These are phyloP conservation scores for Ochropleura plecta DNA, from an alignment of 2,888 invertebrate genomes.

Conservation along the genomic window DNA sequence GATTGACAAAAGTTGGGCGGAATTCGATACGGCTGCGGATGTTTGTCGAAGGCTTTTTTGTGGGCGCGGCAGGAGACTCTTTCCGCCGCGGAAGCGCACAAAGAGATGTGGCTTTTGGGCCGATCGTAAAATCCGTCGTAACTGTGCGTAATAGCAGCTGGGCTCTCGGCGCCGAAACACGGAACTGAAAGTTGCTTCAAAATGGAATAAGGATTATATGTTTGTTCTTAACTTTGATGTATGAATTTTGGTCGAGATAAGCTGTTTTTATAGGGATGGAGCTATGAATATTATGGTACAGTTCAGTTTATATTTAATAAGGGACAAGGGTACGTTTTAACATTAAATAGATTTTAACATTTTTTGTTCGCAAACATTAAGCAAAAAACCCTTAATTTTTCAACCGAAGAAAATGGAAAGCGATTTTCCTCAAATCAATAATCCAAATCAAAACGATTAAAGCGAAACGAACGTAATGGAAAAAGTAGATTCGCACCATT, in stretches of 20 bases:
- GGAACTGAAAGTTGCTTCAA: conserved; percentile 53
- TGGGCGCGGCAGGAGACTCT: conserved; percentile 57
- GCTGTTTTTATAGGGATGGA: conserved; percentile 12
- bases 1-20: conserved; percentile 78
- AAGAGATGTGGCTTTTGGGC: conserved; percentile 72
- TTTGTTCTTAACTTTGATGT: conserved; percentile 61
- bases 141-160: conserved; percentile 70
- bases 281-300: conserved; percentile 2
- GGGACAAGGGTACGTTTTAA: background rate
- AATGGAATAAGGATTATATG: conserved; percentile 58
- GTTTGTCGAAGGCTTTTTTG: conserved; percentile 74
- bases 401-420: background rate
- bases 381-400: background rate
- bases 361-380: background rate
- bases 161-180: conserved; percentile 53
- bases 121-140: conserved; percentile 78
- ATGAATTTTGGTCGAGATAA: conserved; percentile 40
- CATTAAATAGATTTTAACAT: background rate
- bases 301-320: conserved; percentile 14
- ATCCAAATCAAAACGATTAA: conserved; percentile 54
- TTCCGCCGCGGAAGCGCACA: conserved; percentile 68
- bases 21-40: conserved; percentile 70
- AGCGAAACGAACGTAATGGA: conserved; percentile 61
- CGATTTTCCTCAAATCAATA: conserved; percentile 42
- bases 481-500: conserved; percentile 69